Percentiles rank a stretch among this genome's conserved stretches.
These are phyloP conservation scores for Perdita meconis DNA, from an alignment of 2,888 invertebrate genomes.

Conservation along the genomic window DNA sequence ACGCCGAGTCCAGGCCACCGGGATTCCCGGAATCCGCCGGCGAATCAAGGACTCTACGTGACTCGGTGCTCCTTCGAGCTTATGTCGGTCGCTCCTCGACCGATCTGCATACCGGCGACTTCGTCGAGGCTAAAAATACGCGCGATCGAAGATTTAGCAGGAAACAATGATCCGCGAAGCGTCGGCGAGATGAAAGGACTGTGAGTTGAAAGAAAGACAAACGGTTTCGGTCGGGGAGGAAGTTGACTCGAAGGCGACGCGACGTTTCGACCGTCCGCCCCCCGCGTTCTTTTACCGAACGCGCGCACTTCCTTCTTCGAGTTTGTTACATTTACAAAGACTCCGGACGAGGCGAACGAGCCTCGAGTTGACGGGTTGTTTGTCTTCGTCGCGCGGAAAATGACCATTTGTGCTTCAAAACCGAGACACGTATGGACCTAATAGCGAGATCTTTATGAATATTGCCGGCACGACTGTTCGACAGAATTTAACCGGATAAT, in stretches of 20 bases:
- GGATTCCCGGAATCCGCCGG: conserved; percentile 20
- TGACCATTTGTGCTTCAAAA: too few species aligned
- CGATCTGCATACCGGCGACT: not conserved
- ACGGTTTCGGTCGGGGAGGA: too few species aligned
- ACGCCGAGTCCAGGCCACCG: conserved; percentile 25
- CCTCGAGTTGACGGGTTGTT: too few species aligned
- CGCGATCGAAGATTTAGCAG: not conserved
- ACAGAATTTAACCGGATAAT: conserved; percentile 25
- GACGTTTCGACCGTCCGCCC: not conserved
- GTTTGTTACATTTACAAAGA: not conserved
- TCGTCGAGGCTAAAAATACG: not conserved
- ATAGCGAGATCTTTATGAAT: too few species aligned
- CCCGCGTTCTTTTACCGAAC: not conserved
- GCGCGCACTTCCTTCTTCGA: not conserved
- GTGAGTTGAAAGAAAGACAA: not conserved
- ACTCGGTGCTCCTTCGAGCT: conserved; percentile 6
- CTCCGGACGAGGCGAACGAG: too few species aligned
- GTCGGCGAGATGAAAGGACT: conserved; percentile 35
- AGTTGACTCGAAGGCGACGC: not conserved
- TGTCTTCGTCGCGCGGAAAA: too few species aligned
- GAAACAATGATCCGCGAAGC: conserved; percentile 5
- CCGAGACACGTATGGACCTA: too few species aligned
- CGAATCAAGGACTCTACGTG: conserved; percentile 21
- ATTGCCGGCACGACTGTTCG: not conserved
- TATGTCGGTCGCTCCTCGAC: not conserved